phyloP scores from a whole-genome alignment of 1,140 invertebrate species.

The Drosophila orena region DNA sequence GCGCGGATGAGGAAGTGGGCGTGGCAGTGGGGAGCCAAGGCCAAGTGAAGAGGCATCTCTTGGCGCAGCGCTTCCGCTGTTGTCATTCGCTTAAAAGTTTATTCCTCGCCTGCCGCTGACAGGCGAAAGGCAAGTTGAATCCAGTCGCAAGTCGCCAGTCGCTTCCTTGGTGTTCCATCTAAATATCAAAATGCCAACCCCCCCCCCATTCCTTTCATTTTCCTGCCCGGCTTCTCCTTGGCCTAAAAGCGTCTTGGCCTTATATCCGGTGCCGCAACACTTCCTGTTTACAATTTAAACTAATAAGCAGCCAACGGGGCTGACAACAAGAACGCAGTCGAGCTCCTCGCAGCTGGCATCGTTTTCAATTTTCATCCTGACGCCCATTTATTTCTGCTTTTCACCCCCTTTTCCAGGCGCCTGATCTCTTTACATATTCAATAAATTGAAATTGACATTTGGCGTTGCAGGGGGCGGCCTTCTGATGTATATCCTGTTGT shows the following conservation, averaged over 20 bases:
- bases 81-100: slow-evolving; percentile 60
- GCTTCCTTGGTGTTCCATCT: slow-evolving; percentile 9
- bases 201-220: neutral
- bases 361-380: slow-evolving; percentile 59
- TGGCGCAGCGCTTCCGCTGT: slow-evolving; percentile 45
- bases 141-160: slow-evolving; percentile 7
- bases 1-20: neutral
- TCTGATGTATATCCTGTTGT: slow-evolving; percentile 16
- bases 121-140: slow-evolving; percentile 48
- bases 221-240: neutral
- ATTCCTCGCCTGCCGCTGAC: slow-evolving; percentile 58
- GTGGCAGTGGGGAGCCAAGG: slow-evolving; percentile 14
- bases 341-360: slow-evolving; percentile 42
- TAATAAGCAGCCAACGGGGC: slow-evolving; percentile 69
- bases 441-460: slow-evolving; percentile 71
- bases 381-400: slow-evolving; percentile 45
- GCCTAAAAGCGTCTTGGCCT: slow-evolving; percentile 21
- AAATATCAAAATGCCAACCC: neutral
- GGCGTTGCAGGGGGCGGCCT: slow-evolving; percentile 17
- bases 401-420: neutral
- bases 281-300: slow-evolving; percentile 82
- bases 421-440: slow-evolving; percentile 52
- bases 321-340: slow-evolving; percentile 36
- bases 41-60: slow-evolving; percentile 37
- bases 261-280: slow-evolving; percentile 73